Evolutionary conservation across 2,797 vertebrate genomes (phyloP).

Genomic region (Lophius americanus): DNA sequence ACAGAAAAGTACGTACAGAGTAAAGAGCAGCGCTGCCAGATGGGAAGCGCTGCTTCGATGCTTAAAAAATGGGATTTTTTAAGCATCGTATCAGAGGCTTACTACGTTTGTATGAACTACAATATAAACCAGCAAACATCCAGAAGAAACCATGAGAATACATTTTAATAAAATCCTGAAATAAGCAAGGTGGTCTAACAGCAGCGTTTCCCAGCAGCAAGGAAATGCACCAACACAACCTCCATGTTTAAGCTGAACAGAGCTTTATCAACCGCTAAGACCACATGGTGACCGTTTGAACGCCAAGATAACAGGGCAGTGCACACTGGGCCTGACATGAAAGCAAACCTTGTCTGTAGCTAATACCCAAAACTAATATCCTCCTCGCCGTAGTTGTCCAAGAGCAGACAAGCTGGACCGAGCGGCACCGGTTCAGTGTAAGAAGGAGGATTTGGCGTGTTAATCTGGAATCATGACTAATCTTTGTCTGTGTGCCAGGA

Average conservation of each 20-base stretch:
- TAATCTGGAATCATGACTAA: conserved; percentile 75
- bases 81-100: no score
- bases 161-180: no score
- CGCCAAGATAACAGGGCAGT: conserved; percentile 47
- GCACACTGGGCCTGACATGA: conserved; percentile 54
- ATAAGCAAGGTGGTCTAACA: background rate
- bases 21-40: no score
- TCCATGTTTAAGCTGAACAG: conserved; percentile 55
- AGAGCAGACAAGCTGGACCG: conserved; percentile 39
- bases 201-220: conserved; percentile 37
- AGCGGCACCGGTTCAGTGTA: conserved; percentile 42
- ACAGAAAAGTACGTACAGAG: no score
- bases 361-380: conserved; percentile 68
- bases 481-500: conserved; percentile 63
- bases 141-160: no score
- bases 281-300: conserved; percentile 50
- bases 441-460: conserved; percentile 60
- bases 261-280: conserved; percentile 44
- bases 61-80: no score
- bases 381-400: conserved; percentile 52
- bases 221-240: conserved; percentile 41
- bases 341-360: conserved; percentile 48
- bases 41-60: no score
- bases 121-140: no score
- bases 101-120: no score